Evolutionary conservation across 2,113 vertebrate genomes (phyloP).

Genomic region (Cyprinodon brontotheroides): DNA sequence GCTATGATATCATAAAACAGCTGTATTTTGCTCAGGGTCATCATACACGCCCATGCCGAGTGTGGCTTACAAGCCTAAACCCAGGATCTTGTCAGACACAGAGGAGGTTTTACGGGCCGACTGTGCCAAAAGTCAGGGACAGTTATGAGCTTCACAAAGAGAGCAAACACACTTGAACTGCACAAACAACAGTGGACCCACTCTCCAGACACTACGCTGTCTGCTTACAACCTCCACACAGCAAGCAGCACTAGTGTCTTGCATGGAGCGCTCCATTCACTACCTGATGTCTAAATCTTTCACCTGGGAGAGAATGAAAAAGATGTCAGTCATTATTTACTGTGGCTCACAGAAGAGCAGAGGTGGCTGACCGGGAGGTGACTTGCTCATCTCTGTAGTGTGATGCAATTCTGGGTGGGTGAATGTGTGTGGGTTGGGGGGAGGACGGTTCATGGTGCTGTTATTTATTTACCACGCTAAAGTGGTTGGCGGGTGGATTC

Average conservation of each 20-base stretch:
- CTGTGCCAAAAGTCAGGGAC: conserved; percentile 37
- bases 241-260: conserved; percentile 22
- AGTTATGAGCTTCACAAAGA: conserved; percentile 35
- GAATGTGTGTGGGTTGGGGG: not conserved
- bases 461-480: conserved; percentile 65
- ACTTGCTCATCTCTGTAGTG: conserved; percentile 58
- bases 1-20: not conserved
- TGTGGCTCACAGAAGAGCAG: conserved; percentile 43
- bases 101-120: conserved; percentile 53
- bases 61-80: conserved; percentile 12
- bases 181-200: conserved; percentile 45
- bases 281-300: conserved; percentile 66
- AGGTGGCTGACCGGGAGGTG: conserved; percentile 64
- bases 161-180: conserved; percentile 46
- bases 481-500: conserved; percentile 11
- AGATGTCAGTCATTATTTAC: conserved; percentile 66
- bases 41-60: not conserved
- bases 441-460: conserved; percentile 16
- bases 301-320: conserved; percentile 76
- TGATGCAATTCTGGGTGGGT: conserved; percentile 56
- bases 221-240: conserved; percentile 12
- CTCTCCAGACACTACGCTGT: conserved; percentile 29
- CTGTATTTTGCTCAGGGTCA: not conserved
- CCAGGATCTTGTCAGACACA: conserved; percentile 49
- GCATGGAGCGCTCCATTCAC: conserved; percentile 51